These are phyloP conservation scores for Acomys russatus DNA, from an alignment of 2,797 vertebrate genomes.

Conservation along the genomic window DNA sequence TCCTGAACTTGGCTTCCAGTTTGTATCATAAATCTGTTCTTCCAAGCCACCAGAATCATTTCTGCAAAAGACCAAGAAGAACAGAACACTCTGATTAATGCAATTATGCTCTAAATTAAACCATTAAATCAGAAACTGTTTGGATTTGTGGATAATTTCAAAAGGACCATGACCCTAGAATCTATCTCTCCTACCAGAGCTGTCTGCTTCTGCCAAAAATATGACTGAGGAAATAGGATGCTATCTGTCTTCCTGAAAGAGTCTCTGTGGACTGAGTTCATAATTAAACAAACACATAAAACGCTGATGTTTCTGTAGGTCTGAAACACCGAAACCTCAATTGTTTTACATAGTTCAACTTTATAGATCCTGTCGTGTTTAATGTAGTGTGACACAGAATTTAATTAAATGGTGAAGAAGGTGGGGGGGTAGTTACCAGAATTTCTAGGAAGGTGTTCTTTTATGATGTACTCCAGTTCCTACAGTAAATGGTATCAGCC, in stretches of 20 bases:
- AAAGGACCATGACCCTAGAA: conserved; percentile 72
- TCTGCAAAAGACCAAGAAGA: conserved; percentile 68
- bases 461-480: neutral
- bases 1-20: conserved; percentile 29
- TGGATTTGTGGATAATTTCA: conserved; percentile 66
- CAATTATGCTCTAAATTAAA: conserved; percentile 79
- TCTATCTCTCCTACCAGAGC: conserved; percentile 35
- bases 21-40: conserved; percentile 41
- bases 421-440: neutral
- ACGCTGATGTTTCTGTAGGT: neutral
- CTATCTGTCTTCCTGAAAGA: conserved; percentile 59
- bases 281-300: conserved; percentile 58
- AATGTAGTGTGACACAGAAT: neutral
- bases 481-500: neutral
- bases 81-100: conserved; percentile 79
- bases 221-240: conserved; percentile 40
- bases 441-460: conserved; percentile 21
- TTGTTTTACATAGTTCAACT: neutral
- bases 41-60: conserved; percentile 64
- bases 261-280: neutral
- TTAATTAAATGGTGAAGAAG: conserved; percentile 51
- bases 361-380: conserved; percentile 51
- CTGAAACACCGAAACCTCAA: conserved; percentile 21
- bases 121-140: conserved; percentile 73
- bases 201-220: conserved; percentile 61